These are phyloP conservation scores for Callimorpha dominula DNA, from an alignment of 2,888 invertebrate species.

Conservation along the genomic window DNA sequence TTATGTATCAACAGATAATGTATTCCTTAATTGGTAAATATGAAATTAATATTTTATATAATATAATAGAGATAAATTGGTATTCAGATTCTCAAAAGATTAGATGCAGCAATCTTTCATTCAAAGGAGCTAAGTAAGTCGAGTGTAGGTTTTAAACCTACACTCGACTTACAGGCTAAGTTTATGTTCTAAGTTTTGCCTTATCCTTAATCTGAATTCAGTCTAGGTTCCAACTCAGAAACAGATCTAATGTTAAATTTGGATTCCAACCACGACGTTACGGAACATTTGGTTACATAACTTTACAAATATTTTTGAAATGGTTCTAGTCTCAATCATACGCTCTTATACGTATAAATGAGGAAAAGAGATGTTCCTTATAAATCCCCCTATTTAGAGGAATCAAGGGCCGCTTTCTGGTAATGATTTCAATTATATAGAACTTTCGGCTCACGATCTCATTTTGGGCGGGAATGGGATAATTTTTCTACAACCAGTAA, in stretches of 20 bases:
- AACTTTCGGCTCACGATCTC: conserved; percentile 49
- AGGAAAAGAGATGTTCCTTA: conserved; percentile 30
- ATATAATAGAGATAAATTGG: neutral
- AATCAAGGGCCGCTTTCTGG: conserved; percentile 54
- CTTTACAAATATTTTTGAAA: conserved; percentile 10
- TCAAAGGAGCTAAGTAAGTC: neutral
- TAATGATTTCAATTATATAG: conserved; percentile 65
- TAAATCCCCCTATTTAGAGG: conserved; percentile 58
- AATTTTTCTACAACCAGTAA: conserved; percentile 49
- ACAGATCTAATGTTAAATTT: conserved; percentile 4
- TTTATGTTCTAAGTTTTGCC: neutral
- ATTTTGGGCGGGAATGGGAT: conserved; percentile 47
- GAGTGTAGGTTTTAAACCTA: neutral
- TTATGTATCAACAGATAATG: neutral
- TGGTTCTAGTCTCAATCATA: conserved; percentile 8
- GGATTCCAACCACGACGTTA: conserved; percentile 5
- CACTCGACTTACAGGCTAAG: neutral
- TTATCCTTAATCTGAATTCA: neutral
- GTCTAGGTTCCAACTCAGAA: neutral
- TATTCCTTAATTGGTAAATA: neutral
- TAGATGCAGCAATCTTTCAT: neutral
- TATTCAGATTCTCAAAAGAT: neutral
- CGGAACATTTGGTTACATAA: conserved; percentile 1
- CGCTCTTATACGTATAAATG: conserved; percentile 18
- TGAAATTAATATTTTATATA: neutral